Evolutionary conservation across 2,888 invertebrate genomes (phyloP), one percentile per base, ranked within the genome.

Genomic region (Electrophaes corylata): DNA sequence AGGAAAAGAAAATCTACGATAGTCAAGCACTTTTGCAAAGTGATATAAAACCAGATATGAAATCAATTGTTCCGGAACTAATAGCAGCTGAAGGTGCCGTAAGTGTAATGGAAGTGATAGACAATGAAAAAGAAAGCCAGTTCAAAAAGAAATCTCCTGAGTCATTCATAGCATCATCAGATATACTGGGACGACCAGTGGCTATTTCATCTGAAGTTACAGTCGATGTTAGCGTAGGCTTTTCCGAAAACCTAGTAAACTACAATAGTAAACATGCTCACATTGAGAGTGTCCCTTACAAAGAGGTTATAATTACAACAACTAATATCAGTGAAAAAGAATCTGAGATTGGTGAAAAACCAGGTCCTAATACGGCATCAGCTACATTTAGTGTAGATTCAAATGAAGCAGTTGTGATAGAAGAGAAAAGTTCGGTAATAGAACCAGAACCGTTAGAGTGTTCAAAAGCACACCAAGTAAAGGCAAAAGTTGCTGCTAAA

Each of bases 291-390:
- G 83, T 93, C 44, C 85, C 92, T 35, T 79, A 92, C 54, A 92
- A 93, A 73, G 92, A 93, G 71, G 61, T 95, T 26, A 73, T 92
- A 20, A 84, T 92, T 39, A 91, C 88, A 41, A 93, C 94, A 70
- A 88, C 93, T 12, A 83, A 92, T 62, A 76, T 76, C 20, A 92
- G 89, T 60, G 95, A 95, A 86, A 91, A 88, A 61, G 95, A 95
- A 88, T 82, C 75, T 45, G 46, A 18, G 20, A 62, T 84, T 59
- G 56, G 75, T 53, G 46, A 62, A 40, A 47, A 64, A 33, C 53
- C 53, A 1, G 69, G 65, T 59, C 78, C 81, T 4, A 76, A 67
- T 53, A 55, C 69, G 16, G 72, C 62, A 19, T 65, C 68, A 41
- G 86, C 86, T 14, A 66, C 68, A 11, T 48, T 78, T 1, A 78